Base-by-base conservation (phyloP, 1,140 invertebrate species). In the Atta colombica region DNA sequence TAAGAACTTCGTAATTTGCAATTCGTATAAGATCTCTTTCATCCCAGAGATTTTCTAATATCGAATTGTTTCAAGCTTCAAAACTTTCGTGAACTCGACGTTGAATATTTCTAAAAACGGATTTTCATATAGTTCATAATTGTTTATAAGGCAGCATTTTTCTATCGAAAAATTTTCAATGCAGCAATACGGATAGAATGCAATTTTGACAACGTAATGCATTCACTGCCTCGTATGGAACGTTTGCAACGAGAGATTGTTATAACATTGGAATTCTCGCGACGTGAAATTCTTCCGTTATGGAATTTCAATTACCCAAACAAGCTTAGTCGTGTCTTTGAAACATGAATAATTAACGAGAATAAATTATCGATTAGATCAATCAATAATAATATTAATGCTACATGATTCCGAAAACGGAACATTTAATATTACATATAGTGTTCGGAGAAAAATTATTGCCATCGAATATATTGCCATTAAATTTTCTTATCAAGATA, bases 271-370 rank as follows among this genome's bases (percentile, higher is more conserved):
- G 10, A 74, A 35, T 58, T 58, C 31, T 74, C 28, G 6, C 18
- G 10, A 55, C 10, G n/a, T 21, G n/a, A 14, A 58, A 74, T 58
- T 74, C 18, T 39, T 39, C n/a, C 18, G 18, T 5, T n/a, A 58
- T 16, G 28, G 28, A 55, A 74, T 74, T 74, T 74, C 28, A 74
- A 58, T 74, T 58, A 74, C n/a, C 18, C 51, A 72, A 72, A 72
- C 18, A 5, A 74, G 10, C 31, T 74, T 55, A 35, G n/a, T 6
- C 10, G 49, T 55, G 31, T 21, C 25, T 74, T 55, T 55, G 28
- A 1, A 74, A 35, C 5, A 74, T 58, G 35, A 39, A 74, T 35
- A 39, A 39, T 55, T 58, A 39, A 74, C 18, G 18, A 25, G 71
- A 58, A 2, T 74, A 16, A 74, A 74, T 35, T 58, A 74, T 35